Evolutionary conservation across 2,888 invertebrate genomes (phyloP), one percentile per base, ranked within the genome.

Genomic region (Isotomurus palustris): DNA sequence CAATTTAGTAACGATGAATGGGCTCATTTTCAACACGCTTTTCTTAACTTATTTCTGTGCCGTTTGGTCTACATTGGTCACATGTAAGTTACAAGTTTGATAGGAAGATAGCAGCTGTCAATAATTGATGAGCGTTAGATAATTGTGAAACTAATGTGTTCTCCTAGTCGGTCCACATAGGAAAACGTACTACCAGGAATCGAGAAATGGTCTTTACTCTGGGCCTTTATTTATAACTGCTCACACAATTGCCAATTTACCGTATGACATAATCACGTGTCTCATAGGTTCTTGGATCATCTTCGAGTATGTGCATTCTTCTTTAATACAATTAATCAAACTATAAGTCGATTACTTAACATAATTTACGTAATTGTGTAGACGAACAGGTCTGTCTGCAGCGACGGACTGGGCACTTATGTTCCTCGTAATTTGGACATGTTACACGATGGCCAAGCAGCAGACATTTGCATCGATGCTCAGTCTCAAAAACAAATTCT

Each of bases 161-260:
- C 41, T 66, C 66, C 6, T 59, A 75, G 75, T 74, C 66, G 73
- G 62, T 24, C 28, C 50, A 25, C 62, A 62, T 50, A 80, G 93
- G n/a, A 90, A 88, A n/a, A 81, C 90, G 38, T 93, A 91, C 76
- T 91, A 91, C 68, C 91, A 93, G 73, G 94, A 94, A 73, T 84
- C 87, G 0, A 85, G 91, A 52, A 91, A 92, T 75, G 91, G 91
- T 0, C 77, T 91, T 0, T 94, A 94, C 75, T 86, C 88, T 2
- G 93, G 93, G 0, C 86, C 89, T 0, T 83, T 90, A 64, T 82
- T 93, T 71, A 78, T 93, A 0, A 78, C 91, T 0, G 85, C 90
- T 0, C 91, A 91, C 76, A 86, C 88, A 64, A 75, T 91, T 2
- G 83, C 88, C 14, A 87, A 88, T 0, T 76, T 93, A 56, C 91